Evolutionary conservation across 2,888 invertebrate species (phyloP), one percentile per base, ranked within the genome.

Genomic region (Ceratothoa steindachneri): DNA sequence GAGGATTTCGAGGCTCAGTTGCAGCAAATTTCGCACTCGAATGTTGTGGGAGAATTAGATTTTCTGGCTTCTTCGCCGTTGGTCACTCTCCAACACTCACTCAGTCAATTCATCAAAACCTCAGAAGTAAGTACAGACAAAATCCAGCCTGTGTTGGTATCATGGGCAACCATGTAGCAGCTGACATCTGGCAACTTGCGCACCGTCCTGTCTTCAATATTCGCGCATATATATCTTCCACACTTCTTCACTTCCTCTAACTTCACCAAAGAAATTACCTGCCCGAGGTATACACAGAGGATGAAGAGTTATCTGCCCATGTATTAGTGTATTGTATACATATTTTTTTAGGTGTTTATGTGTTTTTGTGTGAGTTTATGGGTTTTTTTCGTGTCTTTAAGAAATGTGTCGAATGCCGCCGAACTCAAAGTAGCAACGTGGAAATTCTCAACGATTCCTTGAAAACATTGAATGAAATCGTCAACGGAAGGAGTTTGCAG

Each of bases 1-100:
- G 76, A 76, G 52, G 79, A 79, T 22, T 69, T 73, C 5, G 76
- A 79, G 51, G 41, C 51, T 22, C 79, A 79, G 71, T 30, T 79
- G 30, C 73, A 75, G n/a, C 73, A 79, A 70, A 30, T 76, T 67
- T 76, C 73, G 9, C 79, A 79, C 53, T 65, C 30, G n/a, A 72
- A 69, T 30, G 76, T 76, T 27, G 74, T 71, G 9, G 68, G 69
- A 60, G 79, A 79, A 51, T 64, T 79, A 30, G 79, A 79, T 65
- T 66, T 67, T 51, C 60, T 79, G 27, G 79, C 76, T 27, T 28
- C 76, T 22, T 74, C 76, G n/a, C 74, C 79, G 1, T 67, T 79
- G 1, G 70, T 73, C 30, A 55, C 72, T 1, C 77, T 77, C 30
- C 73, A 77, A 51, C 30, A 71, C 19, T 64, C 73, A 41, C 30